Evolutionary conservation across 2,797 vertebrate genomes (phyloP).

Genomic region (Tachyglossus aculeatus): DNA sequence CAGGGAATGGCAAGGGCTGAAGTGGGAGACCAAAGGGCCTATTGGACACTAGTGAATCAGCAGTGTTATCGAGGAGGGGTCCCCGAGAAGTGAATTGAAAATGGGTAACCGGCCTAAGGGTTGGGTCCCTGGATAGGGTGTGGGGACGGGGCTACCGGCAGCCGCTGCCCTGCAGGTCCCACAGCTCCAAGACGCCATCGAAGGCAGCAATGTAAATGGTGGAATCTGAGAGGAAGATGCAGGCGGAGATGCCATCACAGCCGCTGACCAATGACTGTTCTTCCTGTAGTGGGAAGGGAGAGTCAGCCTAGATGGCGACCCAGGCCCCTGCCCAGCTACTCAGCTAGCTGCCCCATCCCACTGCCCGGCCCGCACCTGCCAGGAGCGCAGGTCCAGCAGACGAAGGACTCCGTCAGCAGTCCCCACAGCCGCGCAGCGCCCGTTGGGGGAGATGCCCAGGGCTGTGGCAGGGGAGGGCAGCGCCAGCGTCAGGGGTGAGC

Average conservation of each 20-base stretch:
- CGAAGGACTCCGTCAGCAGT: constrained; percentile 80
- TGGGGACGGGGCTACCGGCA: constrained; percentile 75
- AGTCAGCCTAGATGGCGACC: accelerated
- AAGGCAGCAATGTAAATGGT: constrained; percentile 79
- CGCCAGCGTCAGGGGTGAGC: not conserved
- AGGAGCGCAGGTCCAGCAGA: constrained; percentile 76
- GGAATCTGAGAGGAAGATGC: constrained; percentile 75
- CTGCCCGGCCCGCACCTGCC: constrained; percentile 71
- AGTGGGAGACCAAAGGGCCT: not conserved
- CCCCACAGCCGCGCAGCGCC: constrained; percentile 77
- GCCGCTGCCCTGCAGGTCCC: constrained; percentile 80
- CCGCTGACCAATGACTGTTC: constrained; percentile 81
- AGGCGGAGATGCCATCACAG: constrained; percentile 84
- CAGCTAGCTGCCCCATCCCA: not conserved
- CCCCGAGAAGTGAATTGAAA: too few relatives aligned
- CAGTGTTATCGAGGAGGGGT: too few relatives aligned
- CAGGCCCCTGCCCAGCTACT: not conserved
- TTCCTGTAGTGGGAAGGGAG: constrained; percentile 69
- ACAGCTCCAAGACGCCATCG: constrained; percentile 82
- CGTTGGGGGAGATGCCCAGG: constrained; percentile 71
- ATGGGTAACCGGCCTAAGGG: too few relatives aligned
- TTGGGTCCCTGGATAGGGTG: accelerated
- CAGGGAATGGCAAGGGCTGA: not conserved
- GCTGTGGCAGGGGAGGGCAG: constrained; percentile 61
- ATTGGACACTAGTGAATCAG: too few relatives aligned